phyloP scores from a whole-genome alignment of 2,113 vertebrate species.

The Lycaon pictus region DNA sequence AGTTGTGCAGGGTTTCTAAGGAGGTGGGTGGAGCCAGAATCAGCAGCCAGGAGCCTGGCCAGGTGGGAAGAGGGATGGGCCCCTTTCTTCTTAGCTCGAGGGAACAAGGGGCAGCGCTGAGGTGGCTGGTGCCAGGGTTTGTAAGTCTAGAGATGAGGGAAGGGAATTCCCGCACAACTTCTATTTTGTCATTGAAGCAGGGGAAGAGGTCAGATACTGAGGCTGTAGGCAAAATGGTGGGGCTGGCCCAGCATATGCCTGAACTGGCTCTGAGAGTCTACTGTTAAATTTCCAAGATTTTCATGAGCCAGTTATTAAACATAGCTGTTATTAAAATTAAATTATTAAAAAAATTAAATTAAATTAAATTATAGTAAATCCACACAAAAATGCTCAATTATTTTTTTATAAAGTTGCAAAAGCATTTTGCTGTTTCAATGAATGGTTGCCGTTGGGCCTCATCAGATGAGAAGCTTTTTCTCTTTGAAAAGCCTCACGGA shows the following conservation, averaged over 20 bases:
- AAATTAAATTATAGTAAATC: not conserved
- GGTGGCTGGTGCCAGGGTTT: not conserved
- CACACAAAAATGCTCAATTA: not conserved
- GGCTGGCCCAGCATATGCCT: not conserved
- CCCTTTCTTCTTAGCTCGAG: not conserved
- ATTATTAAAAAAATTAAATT: not conserved
- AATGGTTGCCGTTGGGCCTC: not conserved
- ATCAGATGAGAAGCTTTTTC: not conserved
- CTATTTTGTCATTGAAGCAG: not conserved
- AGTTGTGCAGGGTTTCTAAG: not conserved
- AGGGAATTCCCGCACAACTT: not conserved
- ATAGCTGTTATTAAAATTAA: constrained; percentile 14
- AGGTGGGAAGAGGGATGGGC: not conserved
- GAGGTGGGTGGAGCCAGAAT: not conserved
- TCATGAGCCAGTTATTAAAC: not conserved
- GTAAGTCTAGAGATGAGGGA: not conserved
- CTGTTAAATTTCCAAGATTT: not conserved
- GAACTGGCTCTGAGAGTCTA: not conserved
- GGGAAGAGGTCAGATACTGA: not conserved
- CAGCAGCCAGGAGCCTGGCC: not conserved
- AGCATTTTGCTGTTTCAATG: not conserved
- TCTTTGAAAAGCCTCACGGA: not conserved
- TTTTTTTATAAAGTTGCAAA: not conserved
- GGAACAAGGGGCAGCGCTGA: not conserved
- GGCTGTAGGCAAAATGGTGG: not conserved